phyloP scores from a whole-genome alignment of 2,113 vertebrate species.

The Peucedramus taeniatus region DNA sequence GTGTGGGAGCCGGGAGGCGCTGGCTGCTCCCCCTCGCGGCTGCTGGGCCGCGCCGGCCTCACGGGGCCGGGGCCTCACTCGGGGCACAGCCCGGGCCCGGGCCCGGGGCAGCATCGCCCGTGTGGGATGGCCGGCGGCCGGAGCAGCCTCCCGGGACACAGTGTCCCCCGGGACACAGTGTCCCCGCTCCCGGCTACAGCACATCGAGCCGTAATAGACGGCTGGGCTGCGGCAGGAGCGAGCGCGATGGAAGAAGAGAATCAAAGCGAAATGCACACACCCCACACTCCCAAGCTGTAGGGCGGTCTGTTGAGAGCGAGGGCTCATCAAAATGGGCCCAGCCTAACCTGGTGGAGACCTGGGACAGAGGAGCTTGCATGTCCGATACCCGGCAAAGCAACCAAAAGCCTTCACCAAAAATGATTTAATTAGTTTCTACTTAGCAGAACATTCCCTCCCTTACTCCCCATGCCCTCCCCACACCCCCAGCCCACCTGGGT shows the following conservation, averaged over 20 bases:
- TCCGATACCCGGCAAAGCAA: neutral
- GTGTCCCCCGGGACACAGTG: too few species aligned
- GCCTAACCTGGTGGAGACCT: neutral
- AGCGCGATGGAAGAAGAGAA: neutral
- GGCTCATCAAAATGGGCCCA: neutral
- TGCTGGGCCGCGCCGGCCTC: too few species aligned
- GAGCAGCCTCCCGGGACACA: neutral
- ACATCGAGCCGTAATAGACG: accelerated
- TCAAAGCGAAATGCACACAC: accelerated
- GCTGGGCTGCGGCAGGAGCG: neutral
- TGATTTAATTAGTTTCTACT: neutral
- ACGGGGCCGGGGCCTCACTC: too few species aligned
- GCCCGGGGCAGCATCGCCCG: too few species aligned
- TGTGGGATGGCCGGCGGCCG: too few species aligned
- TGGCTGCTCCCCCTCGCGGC: too few species aligned
- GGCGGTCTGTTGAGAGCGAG: neutral
- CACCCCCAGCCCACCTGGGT: neutral
- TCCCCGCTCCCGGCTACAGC: accelerated
- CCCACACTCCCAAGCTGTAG: neutral
- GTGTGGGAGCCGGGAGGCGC: too few species aligned
- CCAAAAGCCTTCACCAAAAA: neutral
- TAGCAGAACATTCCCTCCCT: neutral
- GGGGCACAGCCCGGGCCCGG: too few species aligned
- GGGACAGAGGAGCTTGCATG: neutral
- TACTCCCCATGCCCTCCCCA: neutral